These are phyloP conservation scores for Tetrao urogallus DNA, from an alignment of 2,113 vertebrate genomes.

Conservation along the genomic window DNA sequence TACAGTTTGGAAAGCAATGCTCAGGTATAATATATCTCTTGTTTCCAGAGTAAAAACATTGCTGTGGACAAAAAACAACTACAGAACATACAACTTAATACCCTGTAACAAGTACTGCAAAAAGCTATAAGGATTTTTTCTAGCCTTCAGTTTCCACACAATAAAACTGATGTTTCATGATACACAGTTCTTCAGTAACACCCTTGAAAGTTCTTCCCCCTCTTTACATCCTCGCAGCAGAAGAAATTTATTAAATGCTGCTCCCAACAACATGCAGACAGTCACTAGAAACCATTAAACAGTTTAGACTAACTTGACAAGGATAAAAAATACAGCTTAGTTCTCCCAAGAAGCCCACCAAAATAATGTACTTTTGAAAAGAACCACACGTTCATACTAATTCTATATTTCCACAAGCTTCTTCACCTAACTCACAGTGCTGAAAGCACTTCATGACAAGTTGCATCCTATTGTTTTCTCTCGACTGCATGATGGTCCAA, in stretches of 20 bases:
- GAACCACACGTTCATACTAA: neutral
- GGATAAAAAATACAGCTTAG: neutral
- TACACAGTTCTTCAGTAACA: neutral
- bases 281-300: neutral
- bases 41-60: neutral
- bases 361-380: neutral
- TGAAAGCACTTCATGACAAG: constrained; percentile 15
- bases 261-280: neutral
- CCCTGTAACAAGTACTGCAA: neutral
- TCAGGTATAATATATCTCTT: neutral
- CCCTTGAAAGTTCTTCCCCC: neutral
- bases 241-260: neutral
- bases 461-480: constrained; percentile 14
- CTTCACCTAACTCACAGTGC: neutral
- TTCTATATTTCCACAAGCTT: neutral
- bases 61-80: neutral
- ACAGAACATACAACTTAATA: neutral
- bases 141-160: neutral
- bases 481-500: neutral
- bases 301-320: neutral
- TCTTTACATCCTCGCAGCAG: neutral
- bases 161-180: neutral
- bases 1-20: neutral
- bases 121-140: neutral
- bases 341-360: neutral